Base-by-base conservation (phyloP, 2,888 invertebrate species). In the Apoda limacodes region DNA sequence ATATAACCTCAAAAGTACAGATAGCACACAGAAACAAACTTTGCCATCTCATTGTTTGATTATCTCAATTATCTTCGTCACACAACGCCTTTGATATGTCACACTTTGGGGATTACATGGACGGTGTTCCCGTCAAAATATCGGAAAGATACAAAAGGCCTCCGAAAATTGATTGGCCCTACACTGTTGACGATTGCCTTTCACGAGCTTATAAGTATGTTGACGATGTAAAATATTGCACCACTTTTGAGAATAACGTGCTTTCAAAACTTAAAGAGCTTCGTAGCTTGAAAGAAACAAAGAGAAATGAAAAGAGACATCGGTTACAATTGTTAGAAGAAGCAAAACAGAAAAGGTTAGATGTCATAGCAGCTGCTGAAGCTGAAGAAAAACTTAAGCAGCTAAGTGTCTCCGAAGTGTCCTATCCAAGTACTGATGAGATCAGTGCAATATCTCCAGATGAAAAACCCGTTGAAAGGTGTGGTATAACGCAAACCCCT, bases 91-190 rank as follows among this genome's bases (percentile, higher is more conserved):
- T 60, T 66, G 75, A 64, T 66, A 80, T 80, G 80, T 76, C 76
- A 61, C 78, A 75, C 61, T 76, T 74, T 44, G 65, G 66, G 17
- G 83, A 85, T 56, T 88, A 85, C 55, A 89, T 92, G 87, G 93
- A 93, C 70, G 90, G 88, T 46, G 88, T 94, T 48, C 89, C 90
- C 54, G 93, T 94, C 37, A 93, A 93, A 82, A 92, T 94, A 67
- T 88, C 91, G 26, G 93, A 94, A 68, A 89, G 87, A 52, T 94
- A 90, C 60, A 91, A 92, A 62, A 89, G 92, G 43, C 93, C 93
- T 13, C 87, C 88, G 32, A 50, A 57, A 43, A 67, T 72, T 27
- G 86, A 82, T 38, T 68, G 87, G 39, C 86, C 85, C 30, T 66
- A 71, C 46, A 62, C 59, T 45, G 61, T 75, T 13, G 52, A 45